These are phyloP conservation scores for Dryococelus australis DNA, from an alignment of 2,888 invertebrate species.

Conservation along the genomic window DNA sequence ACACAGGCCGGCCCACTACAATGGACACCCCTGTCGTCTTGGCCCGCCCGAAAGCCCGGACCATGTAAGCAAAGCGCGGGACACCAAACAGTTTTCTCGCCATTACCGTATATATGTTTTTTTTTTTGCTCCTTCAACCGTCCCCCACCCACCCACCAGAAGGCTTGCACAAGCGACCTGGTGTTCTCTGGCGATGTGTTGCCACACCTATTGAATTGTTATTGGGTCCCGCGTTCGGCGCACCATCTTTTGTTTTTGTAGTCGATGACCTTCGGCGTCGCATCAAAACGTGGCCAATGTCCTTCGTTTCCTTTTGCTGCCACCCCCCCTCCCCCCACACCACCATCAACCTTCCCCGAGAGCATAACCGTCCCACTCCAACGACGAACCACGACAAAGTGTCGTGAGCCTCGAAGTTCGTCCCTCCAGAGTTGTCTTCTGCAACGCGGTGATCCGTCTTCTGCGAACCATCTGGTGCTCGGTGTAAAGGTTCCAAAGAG, in stretches of 20 bases:
- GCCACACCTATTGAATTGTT: not conserved
- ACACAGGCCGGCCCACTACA: too few relatives aligned
- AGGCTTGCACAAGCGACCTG: not conserved
- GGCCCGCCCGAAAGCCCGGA: not conserved
- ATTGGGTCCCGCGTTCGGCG: not conserved
- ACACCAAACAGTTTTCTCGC: not conserved
- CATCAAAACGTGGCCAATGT: not conserved
- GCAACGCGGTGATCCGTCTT: too few relatives aligned
- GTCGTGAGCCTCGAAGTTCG: too few relatives aligned
- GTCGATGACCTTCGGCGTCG: not conserved
- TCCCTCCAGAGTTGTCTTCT: too few relatives aligned
- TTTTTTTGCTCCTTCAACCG: not conserved
- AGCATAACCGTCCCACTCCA: too few relatives aligned
- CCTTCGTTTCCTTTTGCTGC: not conserved
- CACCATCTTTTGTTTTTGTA: not conserved
- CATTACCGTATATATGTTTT: not conserved
- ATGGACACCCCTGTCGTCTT: not conserved
- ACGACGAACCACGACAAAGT: not conserved
- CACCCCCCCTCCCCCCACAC: not conserved
- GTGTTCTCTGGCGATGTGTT: not conserved
- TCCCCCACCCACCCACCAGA: not conserved
- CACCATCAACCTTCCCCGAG: too few relatives aligned
- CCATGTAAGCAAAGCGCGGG: not conserved
- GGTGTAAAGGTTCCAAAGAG: too few relatives aligned
- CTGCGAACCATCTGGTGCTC: too few relatives aligned